Percentiles rank a stretch among this genome's conserved stretches.
Conservation (phyloP, 2,797 vertebrate species). For the Enteromius treurensis region DNA sequence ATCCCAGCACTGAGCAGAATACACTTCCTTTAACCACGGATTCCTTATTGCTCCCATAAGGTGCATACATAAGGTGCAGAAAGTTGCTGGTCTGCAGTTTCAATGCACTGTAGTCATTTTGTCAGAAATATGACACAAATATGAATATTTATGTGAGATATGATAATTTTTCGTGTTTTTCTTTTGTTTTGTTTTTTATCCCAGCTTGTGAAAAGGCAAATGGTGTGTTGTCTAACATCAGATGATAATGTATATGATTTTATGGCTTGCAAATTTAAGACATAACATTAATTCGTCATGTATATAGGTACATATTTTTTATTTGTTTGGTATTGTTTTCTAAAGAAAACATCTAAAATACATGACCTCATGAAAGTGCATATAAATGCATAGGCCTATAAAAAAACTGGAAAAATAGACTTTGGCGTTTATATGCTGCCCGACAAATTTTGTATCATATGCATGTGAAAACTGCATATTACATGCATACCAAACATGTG, state of each 20-base stretch:
- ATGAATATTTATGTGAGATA: neutral
- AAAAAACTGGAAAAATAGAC: too few species aligned
- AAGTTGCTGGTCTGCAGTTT: neutral
- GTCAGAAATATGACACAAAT: neutral
- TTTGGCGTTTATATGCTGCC: too few species aligned
- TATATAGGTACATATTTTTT: neutral
- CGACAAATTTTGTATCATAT: too few species aligned
- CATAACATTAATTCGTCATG: neutral
- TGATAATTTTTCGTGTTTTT: neutral
- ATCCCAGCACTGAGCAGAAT: slow-evolving; percentile 65
- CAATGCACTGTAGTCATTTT: neutral
- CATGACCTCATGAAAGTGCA: neutral
- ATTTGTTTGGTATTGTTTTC: neutral
- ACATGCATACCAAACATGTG: too few species aligned
- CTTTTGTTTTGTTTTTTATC: neutral
- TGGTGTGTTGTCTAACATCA: neutral
- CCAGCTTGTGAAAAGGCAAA: neutral
- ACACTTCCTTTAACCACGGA: slow-evolving; percentile 55
- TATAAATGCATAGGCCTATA: too few species aligned
- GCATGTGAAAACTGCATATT: too few species aligned
- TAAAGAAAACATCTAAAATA: neutral
- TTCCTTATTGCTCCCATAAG: slow-evolving; percentile 32
- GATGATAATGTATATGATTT: neutral
- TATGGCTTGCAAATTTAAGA: neutral
- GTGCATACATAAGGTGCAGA: neutral